phyloP scores from a whole-genome alignment of 2,797 vertebrate genomes.

The Hypotaenidia okinawae region DNA sequence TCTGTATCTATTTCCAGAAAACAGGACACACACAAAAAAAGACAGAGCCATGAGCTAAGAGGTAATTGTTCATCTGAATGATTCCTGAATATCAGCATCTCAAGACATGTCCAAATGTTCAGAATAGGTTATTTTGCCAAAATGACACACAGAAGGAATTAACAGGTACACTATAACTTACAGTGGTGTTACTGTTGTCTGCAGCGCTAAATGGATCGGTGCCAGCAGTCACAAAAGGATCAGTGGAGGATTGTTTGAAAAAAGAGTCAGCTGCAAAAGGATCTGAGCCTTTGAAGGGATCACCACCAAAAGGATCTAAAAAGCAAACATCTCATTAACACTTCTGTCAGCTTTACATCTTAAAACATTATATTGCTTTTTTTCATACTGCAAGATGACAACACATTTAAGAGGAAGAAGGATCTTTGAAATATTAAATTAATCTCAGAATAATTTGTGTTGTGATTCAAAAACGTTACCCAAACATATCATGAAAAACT shows the following conservation, averaged over 20 bases:
- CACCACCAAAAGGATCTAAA: conserved; percentile 93
- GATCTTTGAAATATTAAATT: neutral
- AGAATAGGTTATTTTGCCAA: neutral
- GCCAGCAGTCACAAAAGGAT: conserved; percentile 80
- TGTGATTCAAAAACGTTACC: neutral
- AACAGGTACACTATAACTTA: conserved; percentile 57
- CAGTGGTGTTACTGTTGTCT: conserved; percentile 63
- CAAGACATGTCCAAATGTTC: neutral
- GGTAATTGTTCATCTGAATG: neutral
- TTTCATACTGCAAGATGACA: neutral
- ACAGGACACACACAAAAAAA: neutral
- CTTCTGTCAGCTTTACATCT: neutral
- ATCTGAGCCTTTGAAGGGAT: conserved; percentile 97
- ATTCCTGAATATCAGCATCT: neutral
- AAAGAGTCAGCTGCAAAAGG: conserved; percentile 94
- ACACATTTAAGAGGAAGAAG: neutral
- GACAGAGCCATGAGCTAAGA: neutral
- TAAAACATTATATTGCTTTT: neutral
- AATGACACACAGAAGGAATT: neutral
- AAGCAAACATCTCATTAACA: neutral
- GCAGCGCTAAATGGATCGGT: conserved; percentile 85
- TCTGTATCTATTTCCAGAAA: neutral
- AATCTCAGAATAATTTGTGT: neutral
- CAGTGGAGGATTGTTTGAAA: conserved; percentile 85
- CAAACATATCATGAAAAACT: neutral